Percentiles rank a stretch among this genome's conserved stretches.
Conservation (phyloP, 2,888 invertebrate species). For the Cyclophora albipunctata region DNA sequence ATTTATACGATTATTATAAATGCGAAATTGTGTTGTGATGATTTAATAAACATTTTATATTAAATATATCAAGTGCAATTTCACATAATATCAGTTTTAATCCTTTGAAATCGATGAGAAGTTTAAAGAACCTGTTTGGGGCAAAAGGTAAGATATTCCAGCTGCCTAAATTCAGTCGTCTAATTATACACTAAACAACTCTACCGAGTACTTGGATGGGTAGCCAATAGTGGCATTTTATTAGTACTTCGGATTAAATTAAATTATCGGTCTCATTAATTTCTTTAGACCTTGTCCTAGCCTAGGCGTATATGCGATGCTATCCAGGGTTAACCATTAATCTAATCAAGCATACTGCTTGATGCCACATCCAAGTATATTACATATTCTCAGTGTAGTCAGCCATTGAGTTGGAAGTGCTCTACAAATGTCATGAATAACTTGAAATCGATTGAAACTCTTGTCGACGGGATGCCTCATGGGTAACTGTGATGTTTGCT, state of each 20-base stretch:
- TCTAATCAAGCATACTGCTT: not conserved
- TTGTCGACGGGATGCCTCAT: conserved; percentile 8
- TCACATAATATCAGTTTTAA: too few species aligned
- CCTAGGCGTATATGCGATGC: not conserved
- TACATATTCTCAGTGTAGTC: conserved; percentile 1
- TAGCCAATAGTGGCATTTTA: not conserved
- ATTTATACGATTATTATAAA: too few species aligned
- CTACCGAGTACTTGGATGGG: too few species aligned
- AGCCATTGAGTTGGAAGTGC: conserved; percentile 15
- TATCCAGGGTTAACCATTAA: not conserved
- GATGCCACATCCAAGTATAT: not conserved
- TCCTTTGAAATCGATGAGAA: too few species aligned
- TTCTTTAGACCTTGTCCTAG: not conserved
- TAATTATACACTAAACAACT: too few species aligned
- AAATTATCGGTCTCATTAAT: not conserved
- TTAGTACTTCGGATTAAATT: not conserved
- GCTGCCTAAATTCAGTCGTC: too few species aligned
- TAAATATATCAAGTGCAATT: too few species aligned
- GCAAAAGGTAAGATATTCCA: too few species aligned
- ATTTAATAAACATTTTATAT: too few species aligned
- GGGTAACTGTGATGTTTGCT: conserved; percentile 9
- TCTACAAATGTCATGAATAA: conserved; percentile 27
- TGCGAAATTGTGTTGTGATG: too few species aligned
- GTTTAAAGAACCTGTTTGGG: too few species aligned
- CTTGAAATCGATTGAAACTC: conserved; percentile 18